Evolutionary conservation across 2,888 invertebrate genomes (phyloP).

Genomic region (Dasypolia templi): DNA sequence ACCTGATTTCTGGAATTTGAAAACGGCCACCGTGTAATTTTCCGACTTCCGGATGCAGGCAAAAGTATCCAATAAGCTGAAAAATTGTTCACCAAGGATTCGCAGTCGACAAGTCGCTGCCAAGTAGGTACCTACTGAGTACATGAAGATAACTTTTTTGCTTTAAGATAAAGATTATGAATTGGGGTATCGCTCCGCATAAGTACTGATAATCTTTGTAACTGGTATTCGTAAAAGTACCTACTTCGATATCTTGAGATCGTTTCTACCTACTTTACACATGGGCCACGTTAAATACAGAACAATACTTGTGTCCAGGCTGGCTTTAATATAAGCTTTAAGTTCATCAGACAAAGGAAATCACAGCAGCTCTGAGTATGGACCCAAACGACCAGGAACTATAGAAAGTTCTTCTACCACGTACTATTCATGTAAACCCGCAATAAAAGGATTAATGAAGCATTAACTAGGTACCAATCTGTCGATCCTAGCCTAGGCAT

Average conservation of each 20-base stretch:
- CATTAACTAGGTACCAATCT: not conserved
- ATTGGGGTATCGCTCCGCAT: constrained; percentile 57
- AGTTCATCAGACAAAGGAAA: not conserved
- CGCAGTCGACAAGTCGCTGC: constrained; percentile 26
- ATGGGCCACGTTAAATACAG: not conserved
- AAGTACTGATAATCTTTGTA: constrained; percentile 40
- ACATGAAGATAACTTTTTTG: constrained; percentile 51
- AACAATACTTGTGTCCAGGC: not conserved
- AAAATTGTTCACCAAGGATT: constrained; percentile 1
- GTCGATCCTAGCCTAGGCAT: constrained; percentile 20
- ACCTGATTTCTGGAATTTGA: not conserved
- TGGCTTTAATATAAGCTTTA: not conserved
- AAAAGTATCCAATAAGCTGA: not conserved
- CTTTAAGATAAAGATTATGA: constrained; percentile 57
- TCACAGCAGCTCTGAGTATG: not conserved
- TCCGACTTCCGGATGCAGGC: too few species aligned
- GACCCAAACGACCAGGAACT: constrained; percentile 6
- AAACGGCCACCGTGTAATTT: not conserved
- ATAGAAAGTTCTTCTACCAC: constrained; percentile 20
- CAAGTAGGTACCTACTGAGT: constrained; percentile 7
- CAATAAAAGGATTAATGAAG: constrained; percentile 40
- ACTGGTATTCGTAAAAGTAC: constrained; percentile 21
- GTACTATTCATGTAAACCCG: constrained; percentile 10
- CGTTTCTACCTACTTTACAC: not conserved
- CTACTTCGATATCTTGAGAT: constrained; percentile 10